These are phyloP conservation scores for Rhizoglyphus robini DNA, from an alignment of 1,140 invertebrate genomes.

Conservation along the genomic window DNA sequence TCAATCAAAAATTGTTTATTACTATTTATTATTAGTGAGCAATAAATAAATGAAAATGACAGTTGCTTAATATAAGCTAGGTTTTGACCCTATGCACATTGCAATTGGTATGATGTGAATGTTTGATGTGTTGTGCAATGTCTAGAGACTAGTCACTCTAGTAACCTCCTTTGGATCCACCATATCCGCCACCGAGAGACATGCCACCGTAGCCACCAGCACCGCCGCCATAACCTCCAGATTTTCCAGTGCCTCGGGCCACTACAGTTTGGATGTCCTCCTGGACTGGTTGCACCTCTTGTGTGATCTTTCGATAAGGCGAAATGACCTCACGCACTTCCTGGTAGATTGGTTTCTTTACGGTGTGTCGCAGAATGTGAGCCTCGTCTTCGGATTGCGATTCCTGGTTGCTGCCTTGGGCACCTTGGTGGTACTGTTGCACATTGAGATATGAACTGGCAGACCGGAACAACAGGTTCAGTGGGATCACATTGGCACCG, in stretches of 20 bases:
- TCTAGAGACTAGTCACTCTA: too few species aligned
- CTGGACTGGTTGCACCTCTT: background rate
- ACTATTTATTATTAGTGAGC: too few species aligned
- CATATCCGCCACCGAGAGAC: background rate
- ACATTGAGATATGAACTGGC: constrained; percentile 16
- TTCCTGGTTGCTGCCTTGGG: background rate
- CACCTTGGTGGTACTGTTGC: constrained; percentile 19
- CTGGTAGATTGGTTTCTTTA: constrained; percentile 15
- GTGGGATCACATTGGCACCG: constrained; percentile 13
- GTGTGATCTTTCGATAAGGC: constrained; percentile 7
- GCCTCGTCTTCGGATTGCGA: constrained; percentile 16
- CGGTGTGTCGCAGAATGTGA: background rate
- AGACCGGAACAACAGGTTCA: constrained; percentile 21
- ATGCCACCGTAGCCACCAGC: background rate
- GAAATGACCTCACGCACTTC: constrained; percentile 21
- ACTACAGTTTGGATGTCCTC: background rate
- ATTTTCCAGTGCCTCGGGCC: background rate
- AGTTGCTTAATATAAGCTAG: too few species aligned
- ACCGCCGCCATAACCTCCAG: background rate
- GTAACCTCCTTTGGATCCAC: too few species aligned
- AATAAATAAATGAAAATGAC: too few species aligned
- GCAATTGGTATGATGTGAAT: too few species aligned
- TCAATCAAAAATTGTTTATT: too few species aligned
- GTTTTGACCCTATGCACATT: too few species aligned
- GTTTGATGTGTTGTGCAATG: too few species aligned